Conservation (phyloP, 1,140 invertebrate species). For the Scylla paramamosain region DNA sequence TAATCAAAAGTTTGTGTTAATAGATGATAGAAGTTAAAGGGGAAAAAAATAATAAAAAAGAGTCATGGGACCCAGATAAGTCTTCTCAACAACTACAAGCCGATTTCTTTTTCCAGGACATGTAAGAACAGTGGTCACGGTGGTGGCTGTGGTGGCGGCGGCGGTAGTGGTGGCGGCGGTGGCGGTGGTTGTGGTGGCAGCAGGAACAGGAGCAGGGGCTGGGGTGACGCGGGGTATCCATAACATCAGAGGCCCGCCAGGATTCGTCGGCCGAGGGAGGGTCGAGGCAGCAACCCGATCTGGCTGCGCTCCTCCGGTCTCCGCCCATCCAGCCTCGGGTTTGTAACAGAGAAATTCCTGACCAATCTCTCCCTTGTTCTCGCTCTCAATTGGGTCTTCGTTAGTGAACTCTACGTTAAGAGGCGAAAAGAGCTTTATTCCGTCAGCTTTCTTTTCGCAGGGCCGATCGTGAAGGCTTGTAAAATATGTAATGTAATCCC, state of each 20-base stretch:
- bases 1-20: no score
- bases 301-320: conserved; percentile 36
- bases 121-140: not conserved
- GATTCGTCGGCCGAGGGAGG: conserved; percentile 7
- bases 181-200: not conserved
- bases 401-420: not conserved
- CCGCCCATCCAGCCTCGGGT: conserved; percentile 33
- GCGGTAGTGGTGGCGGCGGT: not conserved
- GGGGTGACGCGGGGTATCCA: conserved; percentile 7
- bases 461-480: not conserved
- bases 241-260: conserved; percentile 13
- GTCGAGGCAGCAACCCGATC: conserved; percentile 45
- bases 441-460: not conserved
- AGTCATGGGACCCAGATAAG: no score
- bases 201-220: conserved; percentile 16
- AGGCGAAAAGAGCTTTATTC: not conserved
- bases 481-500: conserved; percentile 52
- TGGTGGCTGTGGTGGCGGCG: not conserved
- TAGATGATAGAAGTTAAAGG: no score
- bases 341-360: conserved; percentile 35
- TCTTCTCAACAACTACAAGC: no score
- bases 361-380: not conserved
- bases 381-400: not conserved
- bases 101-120: not conserved
- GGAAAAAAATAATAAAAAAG: no score